Evolutionary conservation across 2,888 invertebrate genomes (phyloP), one percentile per base, ranked within the genome.

Genomic region (Pandemis heparana): DNA sequence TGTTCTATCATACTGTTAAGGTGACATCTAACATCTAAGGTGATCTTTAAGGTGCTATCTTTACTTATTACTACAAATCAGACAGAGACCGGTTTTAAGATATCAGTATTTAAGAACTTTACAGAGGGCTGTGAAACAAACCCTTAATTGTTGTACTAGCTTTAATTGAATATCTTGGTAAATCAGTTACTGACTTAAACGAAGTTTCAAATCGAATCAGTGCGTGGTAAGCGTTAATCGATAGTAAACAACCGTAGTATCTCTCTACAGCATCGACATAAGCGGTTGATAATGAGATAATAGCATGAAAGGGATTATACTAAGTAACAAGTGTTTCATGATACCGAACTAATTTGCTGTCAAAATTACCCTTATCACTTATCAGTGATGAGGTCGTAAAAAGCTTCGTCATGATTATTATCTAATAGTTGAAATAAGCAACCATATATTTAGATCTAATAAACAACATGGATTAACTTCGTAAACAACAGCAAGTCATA

Each of bases 261-360:
- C 38, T 16, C 39, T 41, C 62, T 14, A 74, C 69, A 60, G 63
- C 65, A 59, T 66, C 73, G 75, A 51, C 72, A 62, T 64, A 39
- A 75, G 76, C 74, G 63, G 71, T 77, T 66, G 75, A 74, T 77
- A 79, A 77, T 78, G 69, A 70, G 71, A 75, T 69, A 63, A 75
- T 78, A 75, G 75, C 70, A 62, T 64, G 75, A 75, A 43, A 56
- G 39, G 41, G 18, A 59, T 67, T 8, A 38, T 59, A 63, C 67
- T 0, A 39, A 41, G 64, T 38, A 43, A 46, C 16, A 38, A 32
- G n/a, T 38, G 38, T 14, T 60, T 38, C 5, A 38, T 16, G 64
- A 65, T 65, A 65, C n/a, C 32, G n/a, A 9, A 51, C 38, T 16
- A 51, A 65, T 51, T 53, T 65, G 48, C 8, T 14, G n/a, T 6